Conservation (phyloP, 2,797 vertebrate genomes). For the Sebastes dallii region DNA sequence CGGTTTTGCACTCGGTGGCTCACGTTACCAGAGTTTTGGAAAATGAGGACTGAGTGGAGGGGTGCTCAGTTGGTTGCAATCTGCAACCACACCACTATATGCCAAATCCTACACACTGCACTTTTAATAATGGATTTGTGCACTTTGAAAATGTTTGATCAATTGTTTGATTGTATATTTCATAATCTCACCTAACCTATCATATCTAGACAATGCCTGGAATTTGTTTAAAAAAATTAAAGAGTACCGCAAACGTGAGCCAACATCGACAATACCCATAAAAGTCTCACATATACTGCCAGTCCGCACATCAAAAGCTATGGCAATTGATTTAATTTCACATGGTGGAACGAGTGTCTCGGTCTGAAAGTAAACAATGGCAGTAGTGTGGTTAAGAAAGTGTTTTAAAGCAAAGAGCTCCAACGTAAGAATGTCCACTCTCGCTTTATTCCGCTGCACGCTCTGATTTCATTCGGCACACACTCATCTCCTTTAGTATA, state of each 20-base stretch:
- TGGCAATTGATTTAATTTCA: neutral
- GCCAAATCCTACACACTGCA: neutral
- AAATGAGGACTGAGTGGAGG: too few species aligned
- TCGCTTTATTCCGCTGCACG: neutral
- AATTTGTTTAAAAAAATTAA: neutral
- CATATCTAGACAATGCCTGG: neutral
- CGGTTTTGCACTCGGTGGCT: too few species aligned
- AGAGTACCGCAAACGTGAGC: neutral
- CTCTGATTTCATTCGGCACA: conserved; percentile 32
- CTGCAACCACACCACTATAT: too few species aligned
- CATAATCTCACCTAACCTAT: neutral
- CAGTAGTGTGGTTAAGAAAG: neutral
- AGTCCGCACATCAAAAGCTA: neutral
- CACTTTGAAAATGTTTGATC: neutral
- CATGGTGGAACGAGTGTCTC: neutral
- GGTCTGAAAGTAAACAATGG: neutral
- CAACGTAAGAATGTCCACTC: neutral
- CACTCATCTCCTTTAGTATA: conserved; percentile 20
- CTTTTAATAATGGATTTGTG: neutral
- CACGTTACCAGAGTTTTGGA: too few species aligned
- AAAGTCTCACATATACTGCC: neutral
- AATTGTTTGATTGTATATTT: neutral
- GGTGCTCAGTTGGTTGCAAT: too few species aligned
- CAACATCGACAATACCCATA: neutral
- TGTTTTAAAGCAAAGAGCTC: conserved; percentile 13